Evolutionary conservation across 30 jellyfish, hydroid and myxozoan species (phyloP).

Genomic region (Hydractinia symbiolongicarpus): DNA sequence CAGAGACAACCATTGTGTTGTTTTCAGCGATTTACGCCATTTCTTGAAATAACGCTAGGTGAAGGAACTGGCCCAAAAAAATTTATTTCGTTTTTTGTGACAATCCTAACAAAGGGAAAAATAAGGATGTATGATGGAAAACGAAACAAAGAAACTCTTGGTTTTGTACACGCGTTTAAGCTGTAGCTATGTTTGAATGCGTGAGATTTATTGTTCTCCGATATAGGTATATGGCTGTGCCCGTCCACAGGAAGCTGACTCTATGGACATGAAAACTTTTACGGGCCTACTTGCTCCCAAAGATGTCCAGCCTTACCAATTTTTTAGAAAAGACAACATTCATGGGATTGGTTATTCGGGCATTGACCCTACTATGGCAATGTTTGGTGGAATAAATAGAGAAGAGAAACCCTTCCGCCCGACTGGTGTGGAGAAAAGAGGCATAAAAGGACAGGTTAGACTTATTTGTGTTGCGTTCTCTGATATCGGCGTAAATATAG

Average conservation of each 20-base stretch:
- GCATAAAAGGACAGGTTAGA: constrained; percentile 91
- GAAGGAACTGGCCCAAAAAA: no score
- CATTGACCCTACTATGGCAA: constrained; percentile 56
- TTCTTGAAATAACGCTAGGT: no score
- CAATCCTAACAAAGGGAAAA: no score
- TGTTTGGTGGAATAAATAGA: constrained; percentile 59
- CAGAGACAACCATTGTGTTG: no score
- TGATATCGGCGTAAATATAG: not conserved
- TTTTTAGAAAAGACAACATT: constrained; percentile 65
- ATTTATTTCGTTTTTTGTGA: no score
- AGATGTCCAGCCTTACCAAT: constrained; percentile 71
- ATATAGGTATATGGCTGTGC: constrained; percentile 25
- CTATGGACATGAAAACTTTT: constrained; percentile 20
- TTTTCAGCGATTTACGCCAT: no score
- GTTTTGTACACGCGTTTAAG: not conserved
- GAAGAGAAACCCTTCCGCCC: constrained; percentile 71
- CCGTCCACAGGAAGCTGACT: constrained; percentile 12
- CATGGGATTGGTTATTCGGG: constrained; percentile 98
- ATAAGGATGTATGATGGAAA: not conserved
- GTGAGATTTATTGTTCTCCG: not conserved
- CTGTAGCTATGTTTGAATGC: constrained; percentile 8
- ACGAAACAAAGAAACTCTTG: not conserved
- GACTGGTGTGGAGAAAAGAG: constrained; percentile 81
- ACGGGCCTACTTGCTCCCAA: constrained; percentile 76
- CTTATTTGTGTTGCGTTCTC: not conserved